A percentile compares a stretch with the other conserved stretches of the same genome.
Conservation (phyloP, 2,797 vertebrate species). For the Numenius phaeopus region DNA sequence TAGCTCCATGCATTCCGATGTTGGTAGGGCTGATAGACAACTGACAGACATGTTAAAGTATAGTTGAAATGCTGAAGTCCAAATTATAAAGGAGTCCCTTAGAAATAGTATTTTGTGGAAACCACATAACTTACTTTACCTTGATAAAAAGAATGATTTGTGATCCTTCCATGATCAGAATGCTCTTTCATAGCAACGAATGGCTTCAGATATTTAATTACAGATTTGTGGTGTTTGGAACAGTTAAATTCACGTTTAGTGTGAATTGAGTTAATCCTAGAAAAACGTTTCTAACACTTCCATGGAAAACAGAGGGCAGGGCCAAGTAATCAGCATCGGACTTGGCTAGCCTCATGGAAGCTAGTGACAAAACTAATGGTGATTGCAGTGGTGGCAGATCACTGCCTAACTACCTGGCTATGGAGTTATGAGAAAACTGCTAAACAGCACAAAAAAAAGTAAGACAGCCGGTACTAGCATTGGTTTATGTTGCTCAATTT, state of each 20-base stretch:
- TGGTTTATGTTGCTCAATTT: not conserved
- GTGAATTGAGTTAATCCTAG: not conserved
- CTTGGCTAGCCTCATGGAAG: not conserved
- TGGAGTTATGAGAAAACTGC: not conserved
- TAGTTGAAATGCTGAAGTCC: not conserved
- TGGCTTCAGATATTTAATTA: not conserved
- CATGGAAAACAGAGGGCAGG: not conserved
- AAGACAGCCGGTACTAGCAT: rapidly evolving
- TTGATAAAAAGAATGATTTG: not conserved
- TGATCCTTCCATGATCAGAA: not conserved
- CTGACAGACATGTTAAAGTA: not conserved
- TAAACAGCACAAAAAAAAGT: not conserved
- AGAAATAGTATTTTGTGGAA: not conserved
- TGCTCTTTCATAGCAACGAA: not conserved
- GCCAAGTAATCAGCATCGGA: not conserved
- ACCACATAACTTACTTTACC: not conserved
- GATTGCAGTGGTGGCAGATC: not conserved
- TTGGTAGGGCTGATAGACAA: not conserved
- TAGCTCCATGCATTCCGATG: not conserved
- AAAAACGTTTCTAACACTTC: not conserved
- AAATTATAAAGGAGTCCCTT: not conserved
- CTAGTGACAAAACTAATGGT: not conserved
- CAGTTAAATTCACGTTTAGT: not conserved
- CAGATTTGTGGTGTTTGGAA: not conserved
- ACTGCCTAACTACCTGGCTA: not conserved